Base-by-base conservation (phyloP, 2,888 invertebrate species). In the Tipula helvola region DNA sequence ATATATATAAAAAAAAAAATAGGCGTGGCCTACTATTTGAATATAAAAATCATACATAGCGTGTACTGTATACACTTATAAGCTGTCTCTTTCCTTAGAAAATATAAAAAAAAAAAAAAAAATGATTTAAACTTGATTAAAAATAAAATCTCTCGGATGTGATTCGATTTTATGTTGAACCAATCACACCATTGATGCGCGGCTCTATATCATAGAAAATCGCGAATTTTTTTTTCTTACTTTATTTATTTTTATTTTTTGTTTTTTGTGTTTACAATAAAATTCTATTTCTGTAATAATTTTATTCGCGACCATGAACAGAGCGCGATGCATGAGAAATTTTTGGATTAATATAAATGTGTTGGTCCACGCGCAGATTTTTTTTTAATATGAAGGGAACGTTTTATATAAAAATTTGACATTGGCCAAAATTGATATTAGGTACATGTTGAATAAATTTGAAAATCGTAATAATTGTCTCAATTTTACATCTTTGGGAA, bases 131-230 rank as follows among this genome's bases (percentile, higher is more conserved):
- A 71, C 71, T 71, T 71, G 71, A 71, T 71, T 71, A 71, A 71
- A 71, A 28, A 71, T 71, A 36, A 86, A 44, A 86, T 44, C 42
- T 42, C 86, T 86, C 52, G 36, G 57, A 52, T 86, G 57, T 86
- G 86, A 86, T 86, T 86, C 86, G 86, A 86, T 86, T 86, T 52
- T 36, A 52, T 86, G 86, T 52, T 86, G 86, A 86, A 57, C 86
- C 86, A 86, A 86, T 86, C 86, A 86, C 39, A 39, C n/a, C 52
- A 36, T 57, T 57, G 86, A 86, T 86, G 86, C 86, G 86, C 86
- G 86, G 71, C 71, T 12, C 71, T 71, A 71, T 71, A 28, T 71
- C 71, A 86, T 52, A 86, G 57, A 86, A 36, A 57, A 39, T 39
- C 86, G 86, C 86, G 47, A 4, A 18, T 18, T 85, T 28, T 86